Conservation (phyloP, 2,113 vertebrate species). For the Campylomormyrus tamandua region DNA sequence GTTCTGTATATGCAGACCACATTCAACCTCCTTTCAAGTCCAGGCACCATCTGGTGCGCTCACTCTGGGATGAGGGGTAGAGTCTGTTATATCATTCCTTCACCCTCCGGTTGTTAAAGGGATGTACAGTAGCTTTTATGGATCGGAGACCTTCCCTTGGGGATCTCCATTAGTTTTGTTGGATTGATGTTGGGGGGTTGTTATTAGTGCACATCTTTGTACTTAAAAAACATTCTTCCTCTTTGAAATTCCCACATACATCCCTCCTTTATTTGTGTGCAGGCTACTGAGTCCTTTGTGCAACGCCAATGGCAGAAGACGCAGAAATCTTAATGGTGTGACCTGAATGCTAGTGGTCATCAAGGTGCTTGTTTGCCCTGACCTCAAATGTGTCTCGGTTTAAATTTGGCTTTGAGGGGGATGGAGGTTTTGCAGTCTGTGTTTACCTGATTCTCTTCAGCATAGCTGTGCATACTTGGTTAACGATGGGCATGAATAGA, state of each 20-base stretch:
- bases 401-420: not conserved
- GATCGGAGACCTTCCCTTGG: constrained; percentile 4
- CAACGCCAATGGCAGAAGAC: constrained; percentile 3
- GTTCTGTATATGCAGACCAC: not conserved
- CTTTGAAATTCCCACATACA: not conserved
- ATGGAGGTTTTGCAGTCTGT: not conserved
- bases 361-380: not conserved
- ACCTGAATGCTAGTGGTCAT: not conserved
- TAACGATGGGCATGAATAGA: not conserved
- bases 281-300: not conserved
- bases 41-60: not conserved
- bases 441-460: not conserved
- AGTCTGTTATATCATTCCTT: constrained; percentile 1
- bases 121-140: not conserved
- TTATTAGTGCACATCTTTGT: not conserved
- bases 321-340: not conserved
- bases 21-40: not conserved
- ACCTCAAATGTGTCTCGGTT: constrained; percentile 3
- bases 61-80: constrained; percentile 2
- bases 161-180: constrained; percentile 11
- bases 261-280: not conserved
- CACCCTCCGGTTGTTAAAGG: not conserved
- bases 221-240: not conserved
- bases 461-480: not conserved
- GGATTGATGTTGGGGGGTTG: not conserved